These are phyloP conservation scores for Melanerpes aurifrons DNA, from an alignment of 2,113 vertebrate species.

Conservation along the genomic window DNA sequence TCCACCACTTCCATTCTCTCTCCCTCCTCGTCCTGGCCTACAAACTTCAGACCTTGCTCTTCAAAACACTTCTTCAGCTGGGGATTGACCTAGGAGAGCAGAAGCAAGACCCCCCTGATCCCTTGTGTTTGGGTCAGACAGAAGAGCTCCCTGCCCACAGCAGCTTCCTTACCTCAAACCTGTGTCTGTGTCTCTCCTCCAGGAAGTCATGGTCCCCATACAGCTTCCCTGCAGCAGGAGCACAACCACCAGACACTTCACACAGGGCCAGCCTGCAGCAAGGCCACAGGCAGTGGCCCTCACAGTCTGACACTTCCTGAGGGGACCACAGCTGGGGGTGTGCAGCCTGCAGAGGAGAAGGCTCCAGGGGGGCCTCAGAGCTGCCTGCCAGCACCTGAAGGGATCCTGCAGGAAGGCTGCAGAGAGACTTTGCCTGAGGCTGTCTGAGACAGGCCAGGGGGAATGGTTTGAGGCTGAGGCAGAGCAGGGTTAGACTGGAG, in stretches of 20 bases:
- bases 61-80: conserved; percentile 90
- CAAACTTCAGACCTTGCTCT: conserved; percentile 88
- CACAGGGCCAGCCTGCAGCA: neutral
- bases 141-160: neutral
- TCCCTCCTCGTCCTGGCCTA: conserved; percentile 93
- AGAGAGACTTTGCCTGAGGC: no score
- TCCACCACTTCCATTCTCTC: conserved; percentile 96
- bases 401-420: no score
- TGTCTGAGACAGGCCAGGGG: no score
- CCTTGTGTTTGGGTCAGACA: neutral
- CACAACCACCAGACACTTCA: neutral
- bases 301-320: neutral
- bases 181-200: conserved; percentile 94
- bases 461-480: no score
- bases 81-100: conserved; percentile 87
- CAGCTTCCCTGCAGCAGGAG: conserved; percentile 81
- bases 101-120: neutral
- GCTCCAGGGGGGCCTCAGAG: no score
- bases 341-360: no score
- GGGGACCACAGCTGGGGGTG: neutral
- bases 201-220: conserved; percentile 89
- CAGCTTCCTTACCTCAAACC: conserved; percentile 87
- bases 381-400: no score
- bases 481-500: no score
- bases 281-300: neutral